phyloP scores from a whole-genome alignment of 2,888 invertebrate species.

The Carterocephalus palaemon region DNA sequence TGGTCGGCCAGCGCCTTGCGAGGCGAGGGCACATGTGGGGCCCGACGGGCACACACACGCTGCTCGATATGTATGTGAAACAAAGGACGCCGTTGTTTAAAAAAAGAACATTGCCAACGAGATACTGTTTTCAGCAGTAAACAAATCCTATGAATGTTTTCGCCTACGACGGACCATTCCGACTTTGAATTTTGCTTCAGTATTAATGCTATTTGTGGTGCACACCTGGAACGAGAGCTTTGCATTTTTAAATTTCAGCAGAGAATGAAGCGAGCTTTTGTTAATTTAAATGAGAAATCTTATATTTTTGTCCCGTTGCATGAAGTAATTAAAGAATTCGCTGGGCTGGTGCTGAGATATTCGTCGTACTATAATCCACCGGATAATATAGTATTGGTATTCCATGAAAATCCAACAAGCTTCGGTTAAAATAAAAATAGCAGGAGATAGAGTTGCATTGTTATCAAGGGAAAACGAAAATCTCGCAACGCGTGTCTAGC shows the following conservation, averaged over 20 bases:
- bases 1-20: constrained; percentile 38
- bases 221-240: constrained; percentile 5
- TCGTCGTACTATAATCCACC: no score
- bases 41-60: constrained; percentile 27
- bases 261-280: constrained; percentile 19
- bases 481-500: constrained; percentile 31
- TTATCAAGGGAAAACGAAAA: constrained; percentile 30
- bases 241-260: not conserved
- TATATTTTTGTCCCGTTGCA: no score
- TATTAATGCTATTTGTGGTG: constrained; percentile 8
- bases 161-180: constrained; percentile 10
- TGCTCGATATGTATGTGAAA: not conserved
- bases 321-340: no score
- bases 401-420: no score
- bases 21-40: constrained; percentile 26
- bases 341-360: no score
- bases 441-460: constrained; percentile 23
- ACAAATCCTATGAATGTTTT: constrained; percentile 22
- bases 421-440: not conserved
- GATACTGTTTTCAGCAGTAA: constrained; percentile 21
- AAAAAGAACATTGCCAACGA: constrained; percentile 11
- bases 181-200: constrained; percentile 8
- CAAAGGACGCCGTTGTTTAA: constrained; percentile 22
- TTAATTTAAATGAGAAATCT: constrained; percentile 5
- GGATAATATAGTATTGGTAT: no score